Evolutionary conservation across 2,113 vertebrate species (phyloP), one percentile per base, ranked within the genome.

Genomic region (Artemisiospiza belli): DNA sequence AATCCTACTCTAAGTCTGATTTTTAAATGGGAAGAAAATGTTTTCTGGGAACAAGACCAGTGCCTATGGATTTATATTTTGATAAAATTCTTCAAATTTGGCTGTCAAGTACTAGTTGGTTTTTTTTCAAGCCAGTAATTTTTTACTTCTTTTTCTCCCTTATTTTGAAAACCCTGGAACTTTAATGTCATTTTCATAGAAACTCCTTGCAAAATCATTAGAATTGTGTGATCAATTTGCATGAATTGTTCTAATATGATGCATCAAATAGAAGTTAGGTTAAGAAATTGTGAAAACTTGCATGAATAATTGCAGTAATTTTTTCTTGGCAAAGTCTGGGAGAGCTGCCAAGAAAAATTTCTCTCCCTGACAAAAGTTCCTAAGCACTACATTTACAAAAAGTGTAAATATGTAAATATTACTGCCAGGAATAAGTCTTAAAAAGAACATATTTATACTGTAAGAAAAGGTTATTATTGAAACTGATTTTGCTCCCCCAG

Each of bases 321-420:
- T 93, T 91, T 86, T 80, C 64, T 82, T 78, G 35, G 52, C 47
- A 72, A 93, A 74, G 41, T 81, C 95, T 91, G 91, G 92, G 91
- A 94, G 33, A 78, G 19, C 61, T 92, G 86, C 91, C 95, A 96
- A 89, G 69, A 86, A 92, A 47, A 70, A 74, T 89, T 43, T n/a
- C 54, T 64, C 27, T 59, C 47, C 61, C 67, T 52, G 47, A 75
- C 80, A 87, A 67, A 92, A 90, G 76, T 86, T 92, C 55, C 33
- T 70, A 74, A 79, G 61, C 61, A 46, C 39, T 77, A 63, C 67
- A 81, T 47, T 66, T 89, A 70, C 33, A 74, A 77, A 90, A 96
- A 74, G 13, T 78, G 33, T 87, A 96, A 96, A 93, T 90, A 81
- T 6, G 13, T 95, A 93, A 94, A 92, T 92, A 95, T 80, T 88